Conservation (phyloP, 2,797 vertebrate genomes). For the Notolabrus celidotus region DNA sequence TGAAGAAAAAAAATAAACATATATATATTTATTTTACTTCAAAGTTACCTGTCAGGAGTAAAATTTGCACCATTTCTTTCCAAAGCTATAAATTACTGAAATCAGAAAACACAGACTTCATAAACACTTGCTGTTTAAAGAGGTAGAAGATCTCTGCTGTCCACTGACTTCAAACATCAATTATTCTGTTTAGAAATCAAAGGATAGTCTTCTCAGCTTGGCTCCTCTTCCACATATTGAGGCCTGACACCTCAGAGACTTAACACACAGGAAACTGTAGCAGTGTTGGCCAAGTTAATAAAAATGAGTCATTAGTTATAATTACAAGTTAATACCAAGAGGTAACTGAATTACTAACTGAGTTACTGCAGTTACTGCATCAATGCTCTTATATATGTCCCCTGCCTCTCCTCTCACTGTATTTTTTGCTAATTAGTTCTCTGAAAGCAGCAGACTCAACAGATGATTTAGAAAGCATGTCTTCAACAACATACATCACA, state of each 20-base stretch:
- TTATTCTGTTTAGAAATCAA: background rate
- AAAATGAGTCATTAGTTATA: no score
- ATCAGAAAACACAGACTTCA: background rate
- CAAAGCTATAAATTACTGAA: background rate
- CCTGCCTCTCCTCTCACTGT: no score
- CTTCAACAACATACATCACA: no score
- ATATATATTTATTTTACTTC: background rate
- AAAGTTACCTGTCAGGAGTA: background rate
- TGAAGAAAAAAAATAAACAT: no score
- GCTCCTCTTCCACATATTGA: background rate
- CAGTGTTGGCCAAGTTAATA: no score
- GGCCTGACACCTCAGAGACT: background rate
- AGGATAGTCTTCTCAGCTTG: background rate
- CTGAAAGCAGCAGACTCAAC: no score
- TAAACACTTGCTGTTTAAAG: background rate
- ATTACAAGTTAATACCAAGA: no score
- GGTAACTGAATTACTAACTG: no score
- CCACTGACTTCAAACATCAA: background rate
- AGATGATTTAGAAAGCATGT: no score
- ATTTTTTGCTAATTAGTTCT: no score
- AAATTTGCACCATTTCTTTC: background rate
- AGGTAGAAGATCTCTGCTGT: background rate
- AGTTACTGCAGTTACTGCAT: no score
- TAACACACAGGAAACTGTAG: background rate
- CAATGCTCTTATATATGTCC: no score